These are phyloP conservation scores for Spisula solida DNA, from an alignment of 2,888 invertebrate species.

Conservation along the genomic window DNA sequence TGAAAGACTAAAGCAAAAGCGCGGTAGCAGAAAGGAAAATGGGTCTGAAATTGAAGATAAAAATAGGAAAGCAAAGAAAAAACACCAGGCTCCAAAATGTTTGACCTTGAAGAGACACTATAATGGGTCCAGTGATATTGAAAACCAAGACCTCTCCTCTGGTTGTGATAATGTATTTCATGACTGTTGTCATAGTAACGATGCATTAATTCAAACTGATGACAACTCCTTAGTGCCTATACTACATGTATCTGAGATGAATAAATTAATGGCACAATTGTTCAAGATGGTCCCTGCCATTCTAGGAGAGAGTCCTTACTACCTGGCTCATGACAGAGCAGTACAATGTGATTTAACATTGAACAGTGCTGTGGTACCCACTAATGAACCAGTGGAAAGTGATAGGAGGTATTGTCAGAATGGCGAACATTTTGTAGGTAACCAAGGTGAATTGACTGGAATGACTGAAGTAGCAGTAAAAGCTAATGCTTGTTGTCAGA, in stretches of 20 bases:
- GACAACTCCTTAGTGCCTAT: constrained; percentile 69
- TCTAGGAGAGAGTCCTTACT: constrained; percentile 60
- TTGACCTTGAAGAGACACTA: constrained; percentile 36
- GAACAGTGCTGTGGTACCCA: background rate
- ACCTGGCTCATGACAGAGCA: constrained; percentile 71
- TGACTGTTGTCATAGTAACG: background rate
- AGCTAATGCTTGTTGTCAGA: constrained; percentile 24
- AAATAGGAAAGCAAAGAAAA: background rate
- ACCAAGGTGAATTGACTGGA: background rate
- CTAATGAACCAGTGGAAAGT: background rate
- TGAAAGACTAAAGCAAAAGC: background rate
- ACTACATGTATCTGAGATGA: constrained; percentile 60
- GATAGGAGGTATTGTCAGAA: background rate
- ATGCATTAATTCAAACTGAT: constrained; percentile 35
- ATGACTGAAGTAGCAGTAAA: background rate
- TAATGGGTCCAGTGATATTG: background rate
- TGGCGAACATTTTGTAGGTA: background rate
- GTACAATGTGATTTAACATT: constrained; percentile 70
- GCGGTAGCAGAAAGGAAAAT: background rate
- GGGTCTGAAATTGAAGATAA: background rate
- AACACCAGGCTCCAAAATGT: constrained; percentile 36
- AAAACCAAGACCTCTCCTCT: constrained; percentile 14
- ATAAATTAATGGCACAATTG: constrained; percentile 52
- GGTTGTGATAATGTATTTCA: constrained; percentile 37
- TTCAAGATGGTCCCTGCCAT: constrained; percentile 56